A percentile compares a stretch with the other conserved stretches of the same genome.
Evolutionary conservation across 1,140 invertebrate species (phyloP).

Genomic region (Artemia franciscana): DNA sequence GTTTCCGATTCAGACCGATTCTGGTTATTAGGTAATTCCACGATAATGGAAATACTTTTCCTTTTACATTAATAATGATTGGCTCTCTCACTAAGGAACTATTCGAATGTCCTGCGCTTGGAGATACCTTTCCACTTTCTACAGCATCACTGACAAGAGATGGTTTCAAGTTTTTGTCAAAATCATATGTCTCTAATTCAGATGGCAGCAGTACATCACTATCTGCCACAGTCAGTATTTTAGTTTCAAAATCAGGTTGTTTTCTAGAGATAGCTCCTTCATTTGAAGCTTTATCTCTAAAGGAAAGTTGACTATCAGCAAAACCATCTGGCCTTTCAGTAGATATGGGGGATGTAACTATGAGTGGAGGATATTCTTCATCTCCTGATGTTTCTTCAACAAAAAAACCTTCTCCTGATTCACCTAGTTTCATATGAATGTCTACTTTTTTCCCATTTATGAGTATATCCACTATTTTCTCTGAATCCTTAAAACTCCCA

Average conservation of each 20-base stretch:
- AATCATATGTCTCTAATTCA: not conserved
- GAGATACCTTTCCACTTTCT: too few relatives aligned
- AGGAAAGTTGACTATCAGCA: too few relatives aligned
- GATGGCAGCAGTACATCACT: not conserved
- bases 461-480: conserved; percentile 97
- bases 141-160: too few relatives aligned
- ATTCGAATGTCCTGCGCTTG: too few relatives aligned
- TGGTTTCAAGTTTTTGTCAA: too few relatives aligned
- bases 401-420: conserved; percentile 96
- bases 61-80: too few relatives aligned
- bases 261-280: not conserved
- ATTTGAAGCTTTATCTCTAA: not conserved
- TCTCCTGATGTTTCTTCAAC: conserved; percentile 62
- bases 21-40: too few relatives aligned
- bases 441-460: conserved; percentile 83
- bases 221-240: not conserved
- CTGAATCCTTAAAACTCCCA: conserved; percentile 77
- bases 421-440: conserved; percentile 97
- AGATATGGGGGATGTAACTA: conserved; percentile 68
- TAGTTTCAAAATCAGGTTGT: not conserved
- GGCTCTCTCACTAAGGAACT: too few relatives aligned
- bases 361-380: conserved; percentile 44
- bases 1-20: too few relatives aligned
- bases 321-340: conserved; percentile 11
- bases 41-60: too few relatives aligned